Percentiles rank a stretch among this genome's conserved stretches.
Conservation (phyloP, 2,113 vertebrate genomes). For the Poecile atricapillus region DNA sequence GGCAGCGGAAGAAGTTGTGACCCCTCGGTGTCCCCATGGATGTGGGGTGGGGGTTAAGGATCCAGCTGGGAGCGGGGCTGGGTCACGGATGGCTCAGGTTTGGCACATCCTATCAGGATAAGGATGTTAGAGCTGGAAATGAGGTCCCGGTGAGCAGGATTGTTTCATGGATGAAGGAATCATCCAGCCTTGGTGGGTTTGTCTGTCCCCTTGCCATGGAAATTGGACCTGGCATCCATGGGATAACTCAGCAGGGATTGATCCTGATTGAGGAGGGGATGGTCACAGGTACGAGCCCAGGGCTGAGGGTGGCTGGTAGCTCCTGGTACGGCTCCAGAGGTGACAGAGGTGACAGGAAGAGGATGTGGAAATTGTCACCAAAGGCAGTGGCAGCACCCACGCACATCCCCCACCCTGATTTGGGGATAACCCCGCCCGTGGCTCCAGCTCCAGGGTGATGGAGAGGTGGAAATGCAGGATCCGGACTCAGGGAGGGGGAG, state of each 20-base stretch:
- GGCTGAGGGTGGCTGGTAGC: rapidly evolving
- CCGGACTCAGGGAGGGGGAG: rapidly evolving
- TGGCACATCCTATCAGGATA: neutral
- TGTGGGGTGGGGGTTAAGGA: neutral
- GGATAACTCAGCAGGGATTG: neutral
- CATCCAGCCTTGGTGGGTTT: rapidly evolving
- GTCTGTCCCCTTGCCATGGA: neutral
- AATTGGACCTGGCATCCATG: rapidly evolving
- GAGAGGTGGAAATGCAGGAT: neutral
- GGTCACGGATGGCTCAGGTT: rapidly evolving
- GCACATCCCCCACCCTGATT: neutral
- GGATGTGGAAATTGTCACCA: neutral
- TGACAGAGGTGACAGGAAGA: neutral
- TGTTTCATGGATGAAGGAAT: neutral
- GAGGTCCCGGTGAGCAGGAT: rapidly evolving
- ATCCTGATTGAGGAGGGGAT: neutral
- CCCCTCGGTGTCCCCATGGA: rapidly evolving
- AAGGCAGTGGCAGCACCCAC: neutral
- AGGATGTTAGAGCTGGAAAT: neutral
- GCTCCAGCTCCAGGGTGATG: neutral
- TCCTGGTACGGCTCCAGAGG: rapidly evolving
- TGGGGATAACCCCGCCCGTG: rapidly evolving
- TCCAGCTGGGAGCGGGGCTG: neutral
- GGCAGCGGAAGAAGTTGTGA: neutral
- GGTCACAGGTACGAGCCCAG: rapidly evolving